A percentile compares a stretch with the other conserved stretches of the same genome.
phyloP scores from a whole-genome alignment of 2,113 vertebrate species.

The Saimiri boliviensis region DNA sequence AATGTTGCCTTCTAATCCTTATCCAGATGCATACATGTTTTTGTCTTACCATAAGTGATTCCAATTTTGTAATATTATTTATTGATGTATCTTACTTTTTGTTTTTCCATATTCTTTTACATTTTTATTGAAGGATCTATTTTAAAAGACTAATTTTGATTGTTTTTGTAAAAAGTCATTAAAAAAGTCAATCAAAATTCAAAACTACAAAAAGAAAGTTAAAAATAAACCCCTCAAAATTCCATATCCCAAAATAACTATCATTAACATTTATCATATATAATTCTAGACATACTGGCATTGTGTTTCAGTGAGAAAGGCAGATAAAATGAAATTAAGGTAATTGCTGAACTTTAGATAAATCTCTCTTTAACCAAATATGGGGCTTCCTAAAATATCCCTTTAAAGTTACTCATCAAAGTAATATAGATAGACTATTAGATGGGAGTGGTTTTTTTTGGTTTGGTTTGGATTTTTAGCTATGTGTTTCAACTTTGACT shows the following conservation, averaged over 20 bases:
- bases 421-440: neutral
- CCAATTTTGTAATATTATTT: slow-evolving; percentile 38
- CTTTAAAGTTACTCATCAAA: slow-evolving; percentile 34
- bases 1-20: slow-evolving; percentile 10
- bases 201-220: slow-evolving; percentile 20
- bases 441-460: neutral
- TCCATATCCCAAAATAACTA: neutral
- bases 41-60: neutral
- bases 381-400: neutral
- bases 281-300: slow-evolving; percentile 10
- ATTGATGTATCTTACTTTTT: neutral
- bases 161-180: slow-evolving; percentile 12
- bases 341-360: neutral
- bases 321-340: neutral
- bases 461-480: neutral
- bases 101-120: neutral
- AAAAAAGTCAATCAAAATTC: slow-evolving; percentile 36
- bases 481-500: neutral
- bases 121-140: slow-evolving; percentile 26
- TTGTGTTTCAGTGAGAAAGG: slow-evolving; percentile 40
- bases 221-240: neutral
- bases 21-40: neutral
- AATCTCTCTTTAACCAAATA: neutral
- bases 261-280: slow-evolving; percentile 10
- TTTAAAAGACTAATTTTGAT: slow-evolving; percentile 50